Conservation (phyloP, 2,888 invertebrate genomes). For the Erebia ligea region DNA sequence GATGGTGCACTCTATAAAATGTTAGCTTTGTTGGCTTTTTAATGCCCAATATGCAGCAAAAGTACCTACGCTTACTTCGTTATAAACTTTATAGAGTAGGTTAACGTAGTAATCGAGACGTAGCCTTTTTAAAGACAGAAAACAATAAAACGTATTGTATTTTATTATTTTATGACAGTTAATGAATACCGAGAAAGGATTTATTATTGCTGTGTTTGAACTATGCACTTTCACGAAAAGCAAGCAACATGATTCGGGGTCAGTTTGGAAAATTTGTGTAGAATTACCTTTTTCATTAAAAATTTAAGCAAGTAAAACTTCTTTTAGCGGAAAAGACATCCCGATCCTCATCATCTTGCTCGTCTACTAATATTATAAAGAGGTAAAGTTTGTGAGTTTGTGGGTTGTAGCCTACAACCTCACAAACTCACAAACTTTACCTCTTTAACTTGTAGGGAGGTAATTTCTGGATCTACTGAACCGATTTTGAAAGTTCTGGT, state of each 20-base stretch:
- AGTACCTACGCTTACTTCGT: slow-evolving; percentile 24
- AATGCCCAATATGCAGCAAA: slow-evolving; percentile 35
- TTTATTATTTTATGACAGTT: not conserved
- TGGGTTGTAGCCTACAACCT: no score
- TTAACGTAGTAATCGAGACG: slow-evolving; percentile 27
- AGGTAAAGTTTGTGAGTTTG: no score
- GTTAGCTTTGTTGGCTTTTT: slow-evolving; percentile 36
- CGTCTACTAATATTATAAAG: no score
- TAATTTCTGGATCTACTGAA: no score
- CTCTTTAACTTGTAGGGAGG: no score
- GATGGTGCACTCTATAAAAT: slow-evolving; percentile 41
- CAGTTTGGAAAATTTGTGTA: not conserved
- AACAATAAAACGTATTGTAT: not conserved
- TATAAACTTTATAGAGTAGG: slow-evolving; percentile 30
- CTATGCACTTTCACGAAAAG: not conserved
- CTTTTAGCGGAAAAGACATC: no score
- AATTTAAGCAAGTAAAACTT: no score
- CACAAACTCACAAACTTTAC: no score
- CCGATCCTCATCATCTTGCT: no score
- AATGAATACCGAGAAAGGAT: not conserved
- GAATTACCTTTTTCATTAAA: no score
- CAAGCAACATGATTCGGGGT: not conserved
- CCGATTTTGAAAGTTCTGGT: no score
- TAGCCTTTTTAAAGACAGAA: not conserved
- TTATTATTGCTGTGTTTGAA: not conserved